Base-by-base conservation (phyloP, 1,140 invertebrate species). In the Drosophila setifemur region DNA sequence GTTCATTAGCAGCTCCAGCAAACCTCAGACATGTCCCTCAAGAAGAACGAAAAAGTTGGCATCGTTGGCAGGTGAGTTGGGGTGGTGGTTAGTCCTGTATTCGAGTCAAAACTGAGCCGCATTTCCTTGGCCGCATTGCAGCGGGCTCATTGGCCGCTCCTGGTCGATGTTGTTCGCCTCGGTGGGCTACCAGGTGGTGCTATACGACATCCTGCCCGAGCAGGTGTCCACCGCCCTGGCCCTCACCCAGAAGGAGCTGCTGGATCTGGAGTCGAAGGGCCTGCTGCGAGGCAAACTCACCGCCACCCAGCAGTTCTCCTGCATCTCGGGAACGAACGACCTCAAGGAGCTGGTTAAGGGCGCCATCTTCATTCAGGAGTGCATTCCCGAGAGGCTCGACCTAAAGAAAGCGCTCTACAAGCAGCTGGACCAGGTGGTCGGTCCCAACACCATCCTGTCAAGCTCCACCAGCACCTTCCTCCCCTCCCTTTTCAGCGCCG, bases 121-220 rank as follows among this genome's bases (percentile, higher is more conserved):
- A 8, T 18, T 2, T 11, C 19, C 35, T 9, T 26, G n/a, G n/a
- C n/a, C n/a, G 2, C 6, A 4, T 29, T 37, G 0, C 28, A 85
- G 97, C 91, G 98, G 98, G 3, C 91, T 98, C 14, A 98, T 99
- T 67, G 98, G 97, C 5, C 93, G 95, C 47, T 98, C 96, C 77
- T 99, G 97, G 96, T 95, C 97, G 0, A 98, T 99, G 97, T 91
- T 99, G 2, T 99, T 98, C 91, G 97, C 97, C 0, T 94, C 95
- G n/a, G 96, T 95, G 19, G 97, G 97, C 4, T 98, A 98, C 89
- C 91, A 95, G 88, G 97, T 98, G 7, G 91, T 91, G 2, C 91
- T 99, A 21, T 98, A 95, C 89, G 97, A 99, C 88, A 94, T 97
- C 26, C 91, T 95, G 18, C 92, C 93, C 7, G 91, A 95, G 44